Evolutionary conservation across 2,797 vertebrate species (phyloP), one percentile per base, ranked within the genome.

Genomic region (Urocyon cinereoargenteus): DNA sequence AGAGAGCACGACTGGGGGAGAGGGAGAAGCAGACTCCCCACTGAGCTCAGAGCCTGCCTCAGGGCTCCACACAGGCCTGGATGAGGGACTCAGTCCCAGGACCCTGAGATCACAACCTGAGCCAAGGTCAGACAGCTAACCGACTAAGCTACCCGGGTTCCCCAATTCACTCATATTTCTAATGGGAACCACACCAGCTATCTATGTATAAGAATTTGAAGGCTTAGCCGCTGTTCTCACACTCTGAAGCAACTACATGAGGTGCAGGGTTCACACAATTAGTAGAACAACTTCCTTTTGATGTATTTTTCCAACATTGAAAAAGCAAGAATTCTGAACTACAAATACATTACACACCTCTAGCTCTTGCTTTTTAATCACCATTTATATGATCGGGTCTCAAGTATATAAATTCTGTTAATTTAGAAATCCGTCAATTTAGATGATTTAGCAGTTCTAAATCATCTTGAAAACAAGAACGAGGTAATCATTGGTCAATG

Each of bases 401-500:
- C 66, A 72, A 28, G 1, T 86, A 49, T 91, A 51, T 83, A 78
- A 96, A 78, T 81, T 90, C 51, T 59, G 0, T 40, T 91, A 68
- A 61, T 24, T 86, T 83, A 92, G 21, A 26, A 86, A 84, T 72
- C 36, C 19, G 73, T 87, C 64, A 36, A 2, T 88, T 81, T 75
- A 70, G 14, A n/a, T 91, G 28, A 6, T 31, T 90, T 93, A 84
- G 45, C 40, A 82, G 64, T 85, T 95, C 86, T 72, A 45, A 97
- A 78, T 96, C 15, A 31, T 31, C 66, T 72, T 89, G 31, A 86
- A 88, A 57, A n/a, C 28, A 72, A 96, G 53, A 70, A 6, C n/a
- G 36, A 70, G 40, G n/a, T 78, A 57, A 73, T 55, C 40, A 2
- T 62, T 66, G 12, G 21, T 91, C 21, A 84, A 0, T 79, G 21